Evolutionary conservation across 2,888 invertebrate species (phyloP).

Genomic region (Amiota communis): DNA sequence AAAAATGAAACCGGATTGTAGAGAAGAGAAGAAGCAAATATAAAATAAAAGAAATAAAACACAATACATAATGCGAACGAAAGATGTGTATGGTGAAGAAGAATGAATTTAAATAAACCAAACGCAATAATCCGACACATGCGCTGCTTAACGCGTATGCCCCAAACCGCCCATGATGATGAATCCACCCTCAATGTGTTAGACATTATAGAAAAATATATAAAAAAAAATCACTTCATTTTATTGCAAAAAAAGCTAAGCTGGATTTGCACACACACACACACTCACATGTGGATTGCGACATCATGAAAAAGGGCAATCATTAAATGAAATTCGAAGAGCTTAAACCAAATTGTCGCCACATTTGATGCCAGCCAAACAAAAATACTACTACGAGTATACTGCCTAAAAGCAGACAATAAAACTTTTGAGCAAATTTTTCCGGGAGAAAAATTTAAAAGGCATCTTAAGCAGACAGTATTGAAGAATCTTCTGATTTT

Average conservation of each 20-base stretch:
- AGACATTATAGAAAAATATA: constrained; percentile 49
- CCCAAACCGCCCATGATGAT: constrained; percentile 25
- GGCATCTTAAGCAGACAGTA: too few relatives aligned
- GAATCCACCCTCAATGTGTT: constrained; percentile 27
- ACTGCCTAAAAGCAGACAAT: constrained; percentile 5
- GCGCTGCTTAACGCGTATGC: constrained; percentile 46
- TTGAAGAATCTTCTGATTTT: too few relatives aligned
- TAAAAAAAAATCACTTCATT: constrained; percentile 58
- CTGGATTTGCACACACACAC: constrained; percentile 39
- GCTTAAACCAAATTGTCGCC: constrained; percentile 47
- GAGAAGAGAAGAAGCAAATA: not conserved
- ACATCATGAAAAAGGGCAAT: constrained; percentile 33
- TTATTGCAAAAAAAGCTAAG: constrained; percentile 46
- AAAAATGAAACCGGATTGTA: not conserved
- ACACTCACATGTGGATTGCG: not conserved
- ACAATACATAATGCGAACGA: too few relatives aligned
- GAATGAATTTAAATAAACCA: constrained; percentile 49
- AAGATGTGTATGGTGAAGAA: constrained; percentile 17
- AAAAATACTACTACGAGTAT: not conserved
- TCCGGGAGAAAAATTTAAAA: not conserved
- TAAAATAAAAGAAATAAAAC: constrained; percentile 19
- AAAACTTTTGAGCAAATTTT: not conserved
- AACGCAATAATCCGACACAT: constrained; percentile 64
- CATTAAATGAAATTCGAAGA: constrained; percentile 48
- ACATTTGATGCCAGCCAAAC: constrained; percentile 12